Evolutionary conservation across 2,113 vertebrate species (phyloP).

Genomic region (Tauraco erythrolophus): DNA sequence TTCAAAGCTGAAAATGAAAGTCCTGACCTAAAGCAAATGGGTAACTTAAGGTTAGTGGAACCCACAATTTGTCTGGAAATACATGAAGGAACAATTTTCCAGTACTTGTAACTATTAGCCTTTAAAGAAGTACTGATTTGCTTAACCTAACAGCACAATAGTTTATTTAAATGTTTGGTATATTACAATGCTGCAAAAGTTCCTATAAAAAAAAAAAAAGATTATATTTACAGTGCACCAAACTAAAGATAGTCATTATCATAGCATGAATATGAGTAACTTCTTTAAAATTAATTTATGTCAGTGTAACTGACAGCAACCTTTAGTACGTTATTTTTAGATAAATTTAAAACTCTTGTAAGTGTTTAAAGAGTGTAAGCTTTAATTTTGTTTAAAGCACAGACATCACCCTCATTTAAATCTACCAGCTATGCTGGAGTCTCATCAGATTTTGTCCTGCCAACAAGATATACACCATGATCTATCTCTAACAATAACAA

Average conservation of each 20-base stretch:
- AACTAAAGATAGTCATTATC: not conserved
- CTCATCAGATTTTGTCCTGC: not conserved
- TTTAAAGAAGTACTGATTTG: not conserved
- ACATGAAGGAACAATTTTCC: not conserved
- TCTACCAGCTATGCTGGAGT: not conserved
- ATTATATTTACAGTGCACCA: not conserved
- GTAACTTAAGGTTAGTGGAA: not conserved
- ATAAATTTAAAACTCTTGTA: not conserved
- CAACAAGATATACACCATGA: not conserved
- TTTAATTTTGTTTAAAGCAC: not conserved
- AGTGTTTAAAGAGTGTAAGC: not conserved
- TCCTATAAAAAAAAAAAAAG: not conserved
- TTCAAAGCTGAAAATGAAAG: not conserved
- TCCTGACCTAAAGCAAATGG: not conserved
- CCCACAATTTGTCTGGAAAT: not conserved
- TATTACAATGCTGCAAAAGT: not conserved
- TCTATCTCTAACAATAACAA: conserved; percentile 15
- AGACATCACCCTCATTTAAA: not conserved
- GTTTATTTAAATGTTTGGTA: not conserved
- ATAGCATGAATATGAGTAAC: not conserved
- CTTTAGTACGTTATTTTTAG: not conserved
- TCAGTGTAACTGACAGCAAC: not conserved
- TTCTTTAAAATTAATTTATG: not conserved
- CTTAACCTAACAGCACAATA: not conserved
- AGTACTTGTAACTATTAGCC: not conserved